These are phyloP conservation scores for Caenorhabditis inopinata DNA, from an alignment of 1,140 invertebrate genomes.

Conservation along the genomic window DNA sequence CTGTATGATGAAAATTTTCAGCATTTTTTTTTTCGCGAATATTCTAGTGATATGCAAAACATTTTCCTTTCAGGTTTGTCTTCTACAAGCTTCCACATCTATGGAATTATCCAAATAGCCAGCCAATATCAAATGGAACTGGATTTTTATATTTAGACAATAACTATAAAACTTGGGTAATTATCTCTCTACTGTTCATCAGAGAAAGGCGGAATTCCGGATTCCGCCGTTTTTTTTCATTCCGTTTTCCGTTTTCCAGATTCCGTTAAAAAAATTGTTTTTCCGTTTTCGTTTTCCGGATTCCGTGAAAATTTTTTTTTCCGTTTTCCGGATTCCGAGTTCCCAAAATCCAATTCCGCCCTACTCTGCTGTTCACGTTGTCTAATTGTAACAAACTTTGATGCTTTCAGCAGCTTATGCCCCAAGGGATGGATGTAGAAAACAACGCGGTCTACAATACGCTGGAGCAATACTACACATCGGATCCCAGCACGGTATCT, in stretches of 20 bases:
- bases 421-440: constrained; percentile 36
- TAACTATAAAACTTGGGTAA: constrained; percentile 11
- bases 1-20: too few species aligned
- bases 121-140: constrained; percentile 40
- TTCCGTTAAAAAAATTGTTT: too few species aligned
- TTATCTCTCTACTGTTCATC: background rate
- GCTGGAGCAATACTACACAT: constrained; percentile 42
- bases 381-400: background rate
- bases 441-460: constrained; percentile 48
- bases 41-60: too few species aligned
- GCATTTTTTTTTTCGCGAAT: too few species aligned
- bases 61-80: constrained; percentile 22
- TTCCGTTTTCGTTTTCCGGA: too few species aligned
- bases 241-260: too few species aligned
- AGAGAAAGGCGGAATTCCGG: too few species aligned
- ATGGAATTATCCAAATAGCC: background rate
- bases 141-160: constrained; percentile 48
- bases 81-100: constrained; percentile 44
- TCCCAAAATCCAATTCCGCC: too few species aligned
- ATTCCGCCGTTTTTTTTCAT: too few species aligned
- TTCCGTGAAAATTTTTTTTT: too few species aligned
- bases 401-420: background rate
- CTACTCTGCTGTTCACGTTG: too few species aligned
- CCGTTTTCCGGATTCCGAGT: too few species aligned
- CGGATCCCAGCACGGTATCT: background rate